Base-by-base conservation (phyloP, 2,113 vertebrate species). In the Dascyllus trimaculatus region DNA sequence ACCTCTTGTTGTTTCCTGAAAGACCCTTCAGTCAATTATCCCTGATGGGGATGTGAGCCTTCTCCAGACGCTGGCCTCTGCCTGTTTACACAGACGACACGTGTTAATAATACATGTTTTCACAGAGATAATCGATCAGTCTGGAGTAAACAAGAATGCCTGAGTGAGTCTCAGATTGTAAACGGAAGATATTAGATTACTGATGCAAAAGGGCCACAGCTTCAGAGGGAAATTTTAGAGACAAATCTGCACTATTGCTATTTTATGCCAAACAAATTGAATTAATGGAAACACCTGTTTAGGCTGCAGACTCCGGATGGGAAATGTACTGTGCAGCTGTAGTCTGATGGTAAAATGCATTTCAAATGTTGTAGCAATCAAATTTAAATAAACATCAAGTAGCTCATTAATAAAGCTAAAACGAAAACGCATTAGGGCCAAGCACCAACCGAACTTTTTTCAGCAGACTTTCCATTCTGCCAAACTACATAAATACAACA, bases 71-170 rank as follows among this genome's bases (percentile, higher is more conserved):
- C 71, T 88, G 80, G 64, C 78, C 60, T 62, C 61, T 66, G 77
- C 73, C 75, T 85, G 85, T 92, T 91, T 90, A 79, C 86, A 78
- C 72, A 83, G 73, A 91, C 79, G 65, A 85, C 87, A 72, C 75
- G 61, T 89, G 81, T 94, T 86, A 94, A 94, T 94, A 93, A 93
- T 92, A 88, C 76, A 93, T 94, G 92, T 85, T 94, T 87, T 73
- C 74, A 77, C 85, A 63, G 62, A 86, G 86, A 79, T 79, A 87
- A 93, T 94, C 90, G 88, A 94, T 91, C 75, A 79, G 63, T 78
- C 87, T 91, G 84, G 54, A 89, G 93, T 93, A 90, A 92, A 90
- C 90, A 93, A 88, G 86, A 87, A 92, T 86, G 80, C 77, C 71
- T 85, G 81, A 91, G 91, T 85, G 78, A 80, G 71, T 80, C 60